A percentile compares a stretch with the other conserved stretches of the same genome.
Evolutionary conservation across 1,140 invertebrate genomes (phyloP).

Genomic region (Colletes gigas): DNA sequence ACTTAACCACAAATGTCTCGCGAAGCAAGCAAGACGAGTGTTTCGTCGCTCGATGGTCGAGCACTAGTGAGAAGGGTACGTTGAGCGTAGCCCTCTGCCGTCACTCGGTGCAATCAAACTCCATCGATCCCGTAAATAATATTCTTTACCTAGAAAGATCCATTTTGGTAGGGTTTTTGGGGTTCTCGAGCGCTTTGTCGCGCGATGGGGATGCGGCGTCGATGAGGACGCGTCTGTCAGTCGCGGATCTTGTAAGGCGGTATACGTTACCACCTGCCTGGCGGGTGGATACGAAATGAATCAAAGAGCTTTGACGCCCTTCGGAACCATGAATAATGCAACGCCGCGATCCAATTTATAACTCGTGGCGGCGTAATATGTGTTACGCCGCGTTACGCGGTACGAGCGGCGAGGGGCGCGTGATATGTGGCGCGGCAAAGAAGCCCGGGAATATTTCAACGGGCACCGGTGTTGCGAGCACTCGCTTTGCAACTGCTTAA

Average conservation of each 20-base stretch:
- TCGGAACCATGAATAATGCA: conserved; percentile 77
- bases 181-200: no score
- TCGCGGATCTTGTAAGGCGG: conserved; percentile 45
- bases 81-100: no score
- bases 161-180: no score
- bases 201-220: not conserved
- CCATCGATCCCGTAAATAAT: no score
- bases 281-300: conserved; percentile 73
- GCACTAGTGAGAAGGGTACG: no score
- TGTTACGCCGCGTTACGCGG: conserved; percentile 66
- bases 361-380: conserved; percentile 74
- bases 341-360: conserved; percentile 74
- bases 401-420: conserved; percentile 19
- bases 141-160: no score
- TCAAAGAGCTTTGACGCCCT: conserved; percentile 75
- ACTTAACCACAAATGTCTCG: no score
- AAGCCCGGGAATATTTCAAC: conserved; percentile 59
- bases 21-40: no score
- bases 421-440: conserved; percentile 62
- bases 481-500: conserved; percentile 54
- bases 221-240: conserved; percentile 56
- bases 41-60: no score
- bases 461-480: conserved; percentile 29
- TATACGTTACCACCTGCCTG: conserved; percentile 57
- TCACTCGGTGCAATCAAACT: no score